Evolutionary conservation across 30 jellyfish, hydroid and myxozoan species (phyloP), one percentile per base, ranked within the genome.

Genomic region (Rhopilema esculentum): DNA sequence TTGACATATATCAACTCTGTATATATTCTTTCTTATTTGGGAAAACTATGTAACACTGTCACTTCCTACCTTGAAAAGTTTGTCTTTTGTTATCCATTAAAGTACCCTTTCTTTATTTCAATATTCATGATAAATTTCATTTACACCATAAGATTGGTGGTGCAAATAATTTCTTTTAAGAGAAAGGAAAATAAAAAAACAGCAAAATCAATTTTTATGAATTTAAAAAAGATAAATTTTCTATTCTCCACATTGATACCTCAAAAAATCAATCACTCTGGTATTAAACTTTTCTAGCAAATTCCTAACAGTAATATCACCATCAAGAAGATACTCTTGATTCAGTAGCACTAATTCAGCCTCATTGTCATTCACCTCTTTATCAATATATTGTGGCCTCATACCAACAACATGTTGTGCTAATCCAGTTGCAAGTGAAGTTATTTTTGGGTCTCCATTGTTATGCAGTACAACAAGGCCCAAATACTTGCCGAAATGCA

Each of bases 391-490:
- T n/a, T 28, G 29, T 0, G 98, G 98, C 85, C 77, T 83, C 98
- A 92, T 92, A 16, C 98, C 98, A 32, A 92, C 86, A 12, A 92
- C 96, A 66, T 92, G 98, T 66, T 92, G 98, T 1, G 96, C 90
- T 23, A 92, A 29, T 6, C 94, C 91, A 15, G 85, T 51, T 49
- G 96, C 92, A 26, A 91, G 68, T 7, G 22, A 48, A 33, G 21
- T 30, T 7, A 74, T 28, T 0, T 70, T 64, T 32, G 52, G 67
- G 15, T 57, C 74, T 22, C 75, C 79, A 2, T 1, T 25, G 23
- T 33, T 28, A 67, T 67, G 66, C 33, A 92, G 79, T 0, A 88
- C 88, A 31, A 92, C 98, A 24, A 87, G 84, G 0, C 91, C 96
- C 9, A 87, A 88, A 73, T 70, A 92, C 65, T 79, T 79, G 27